A percentile compares a stretch with the other conserved stretches of the same genome.
Evolutionary conservation across 2,797 vertebrate genomes (phyloP).

Genomic region (Menidia menidia): DNA sequence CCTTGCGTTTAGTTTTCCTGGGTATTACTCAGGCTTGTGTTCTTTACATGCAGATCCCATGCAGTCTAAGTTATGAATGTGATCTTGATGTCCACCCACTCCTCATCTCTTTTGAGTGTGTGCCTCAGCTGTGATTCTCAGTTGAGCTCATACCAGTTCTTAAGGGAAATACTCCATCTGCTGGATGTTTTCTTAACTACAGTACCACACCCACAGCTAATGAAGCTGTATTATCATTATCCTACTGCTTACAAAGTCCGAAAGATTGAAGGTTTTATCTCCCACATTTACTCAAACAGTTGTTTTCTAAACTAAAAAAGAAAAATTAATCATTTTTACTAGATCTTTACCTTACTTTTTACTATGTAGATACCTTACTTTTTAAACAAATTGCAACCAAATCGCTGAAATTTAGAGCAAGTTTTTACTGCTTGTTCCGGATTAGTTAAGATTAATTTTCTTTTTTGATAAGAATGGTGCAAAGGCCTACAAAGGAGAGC

Average conservation of each 20-base stretch:
- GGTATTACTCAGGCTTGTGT: background rate
- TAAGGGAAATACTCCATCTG: conserved; percentile 50
- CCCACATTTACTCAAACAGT: too few relatives aligned
- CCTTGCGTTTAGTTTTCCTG: background rate
- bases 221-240: background rate
- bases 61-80: background rate
- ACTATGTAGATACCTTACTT: too few relatives aligned
- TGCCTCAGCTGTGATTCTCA: background rate
- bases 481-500: background rate
- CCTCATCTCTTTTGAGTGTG: too few relatives aligned
- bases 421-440: too few relatives aligned
- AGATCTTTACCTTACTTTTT: too few relatives aligned
- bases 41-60: background rate
- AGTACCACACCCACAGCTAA: background rate
- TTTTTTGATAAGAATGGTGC: background rate
- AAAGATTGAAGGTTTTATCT: too few relatives aligned
- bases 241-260: background rate
- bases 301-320: too few relatives aligned
- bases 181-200: conserved; percentile 53
- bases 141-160: conserved; percentile 3
- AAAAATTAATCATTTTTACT: too few relatives aligned
- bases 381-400: too few relatives aligned
- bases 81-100: background rate
- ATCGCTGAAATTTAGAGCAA: too few relatives aligned
- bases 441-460: too few relatives aligned